Conservation (phyloP, 92 coral and sea anemone genomes). For the Scolanthus callimorphus region DNA sequence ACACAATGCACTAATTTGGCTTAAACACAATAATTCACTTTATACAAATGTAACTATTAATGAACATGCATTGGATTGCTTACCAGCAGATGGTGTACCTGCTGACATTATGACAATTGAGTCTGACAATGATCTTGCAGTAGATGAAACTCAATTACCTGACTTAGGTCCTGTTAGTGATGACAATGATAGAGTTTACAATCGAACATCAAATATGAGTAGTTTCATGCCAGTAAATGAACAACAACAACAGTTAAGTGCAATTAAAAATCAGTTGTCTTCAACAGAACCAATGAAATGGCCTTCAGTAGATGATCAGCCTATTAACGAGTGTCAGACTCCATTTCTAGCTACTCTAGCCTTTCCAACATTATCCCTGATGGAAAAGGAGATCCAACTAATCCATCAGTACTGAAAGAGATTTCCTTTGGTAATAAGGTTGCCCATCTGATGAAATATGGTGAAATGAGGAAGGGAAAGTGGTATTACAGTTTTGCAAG, state of each 20-base stretch:
- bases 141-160: constrained; percentile 31
- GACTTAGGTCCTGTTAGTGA: constrained; percentile 27
- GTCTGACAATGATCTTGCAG: constrained; percentile 26
- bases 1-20: constrained; percentile 27
- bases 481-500: constrained; percentile 50
- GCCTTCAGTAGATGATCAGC: constrained; percentile 39
- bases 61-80: constrained; percentile 27
- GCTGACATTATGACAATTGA: constrained; percentile 40
- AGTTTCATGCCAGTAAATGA: constrained; percentile 60
- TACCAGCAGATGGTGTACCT: constrained; percentile 37
- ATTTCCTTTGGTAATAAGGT: too few species aligned
- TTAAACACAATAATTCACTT: constrained; percentile 43
- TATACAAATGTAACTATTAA: constrained; percentile 42
- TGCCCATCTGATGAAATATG: constrained; percentile 32
- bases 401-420: constrained; percentile 29
- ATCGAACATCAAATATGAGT: constrained; percentile 49
- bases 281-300: constrained; percentile 30
- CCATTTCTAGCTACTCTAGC: constrained; percentile 51
- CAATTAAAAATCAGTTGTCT: constrained; percentile 35
- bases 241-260: constrained; percentile 39
- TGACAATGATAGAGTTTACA: constrained; percentile 50
- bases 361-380: constrained; percentile 39
- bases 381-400: constrained; percentile 50
- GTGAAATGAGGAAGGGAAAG: constrained; percentile 33
- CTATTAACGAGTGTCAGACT: constrained; percentile 44